Evolutionary conservation across 1,140 invertebrate genomes (phyloP), one percentile per base, ranked within the genome.

Genomic region (Cydia fagiglandana): DNA sequence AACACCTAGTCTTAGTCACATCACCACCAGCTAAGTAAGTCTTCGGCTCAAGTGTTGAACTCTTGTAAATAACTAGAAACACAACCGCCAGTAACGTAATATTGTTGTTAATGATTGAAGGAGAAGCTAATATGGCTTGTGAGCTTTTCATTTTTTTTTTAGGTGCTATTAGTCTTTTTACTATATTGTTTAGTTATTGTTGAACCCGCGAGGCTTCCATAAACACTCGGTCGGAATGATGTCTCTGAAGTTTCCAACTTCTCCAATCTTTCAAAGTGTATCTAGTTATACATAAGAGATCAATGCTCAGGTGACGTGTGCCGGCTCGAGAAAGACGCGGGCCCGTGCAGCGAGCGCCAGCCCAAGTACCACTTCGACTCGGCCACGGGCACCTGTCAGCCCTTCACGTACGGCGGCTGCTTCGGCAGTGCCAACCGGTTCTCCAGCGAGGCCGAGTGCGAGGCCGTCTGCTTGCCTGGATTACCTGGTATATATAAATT

Each of bases 331-430:
- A 38, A 92, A 41, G 96, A 97, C 77, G 84, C 94, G 47, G 97
- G 97, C 7, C 94, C 95, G 3, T 98, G 97, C 88, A 83, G 17
- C 92, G 28, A 94, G 89, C 1, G 86, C 92, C 20, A 95, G 81
- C 84, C 86, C 1, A 96, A 96, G 90, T 96, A 94, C 88, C 97
- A 94, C 88, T 98, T 95, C 87, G 95, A 97, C 79, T 80, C 86
- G 38, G 79, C 70, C 50, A 90, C 78, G 9, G 93, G 92, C 78
- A 91, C 86, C 76, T 97, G 95, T 85, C 90, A 88, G 64, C 34
- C 94, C 1, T 98, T 98, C 88, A 92, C 95, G 12, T 98, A 97
- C 87, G 95, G 96, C 7, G 97, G 97, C 9, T 98, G 97, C 86
- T 95, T 94, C 64, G 97, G 97, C 38, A 98, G 97, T 84, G 95